phyloP scores from a whole-genome alignment of 2,113 vertebrate species.

The Malurus cyaneus region DNA sequence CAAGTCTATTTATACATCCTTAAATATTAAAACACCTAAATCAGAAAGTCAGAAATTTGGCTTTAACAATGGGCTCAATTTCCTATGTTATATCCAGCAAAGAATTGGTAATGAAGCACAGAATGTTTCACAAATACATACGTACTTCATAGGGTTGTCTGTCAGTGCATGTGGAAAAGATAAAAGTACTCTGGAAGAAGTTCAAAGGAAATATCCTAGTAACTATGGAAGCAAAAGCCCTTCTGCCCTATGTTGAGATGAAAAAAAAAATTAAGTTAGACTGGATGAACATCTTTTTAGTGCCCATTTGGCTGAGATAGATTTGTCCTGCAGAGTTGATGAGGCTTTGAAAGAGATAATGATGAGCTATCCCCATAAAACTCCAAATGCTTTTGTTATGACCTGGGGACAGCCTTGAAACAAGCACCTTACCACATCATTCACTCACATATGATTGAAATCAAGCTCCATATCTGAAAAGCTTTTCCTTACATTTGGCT shows the following conservation, averaged over 20 bases:
- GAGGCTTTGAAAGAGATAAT: constrained; percentile 10
- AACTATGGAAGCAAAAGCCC: constrained; percentile 14
- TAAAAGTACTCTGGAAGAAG: constrained; percentile 41
- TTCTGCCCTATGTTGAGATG: background rate
- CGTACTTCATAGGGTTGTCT: background rate
- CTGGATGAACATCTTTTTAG: constrained; percentile 8
- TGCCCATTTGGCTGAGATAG: background rate
- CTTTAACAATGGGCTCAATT: background rate
- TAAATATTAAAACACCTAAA: constrained; percentile 11
- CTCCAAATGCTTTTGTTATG: constrained; percentile 5
- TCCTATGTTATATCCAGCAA: background rate
- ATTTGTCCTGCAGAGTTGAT: background rate
- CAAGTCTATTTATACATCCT: background rate
- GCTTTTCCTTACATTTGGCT: background rate
- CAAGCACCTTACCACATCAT: background rate
- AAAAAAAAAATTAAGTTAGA: constrained; percentile 18
- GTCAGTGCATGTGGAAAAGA: constrained; percentile 49
- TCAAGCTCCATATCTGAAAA: constrained; percentile 4
- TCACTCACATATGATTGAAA: constrained; percentile 38
- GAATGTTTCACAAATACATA: constrained; percentile 3
- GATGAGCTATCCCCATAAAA: constrained; percentile 2
- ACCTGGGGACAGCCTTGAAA: background rate
- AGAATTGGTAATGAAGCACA: constrained; percentile 8
- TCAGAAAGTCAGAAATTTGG: background rate
- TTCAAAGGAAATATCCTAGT: constrained; percentile 42